Conservation (phyloP, 1,140 invertebrate genomes). For the Phymorhynchus buccinoides region DNA sequence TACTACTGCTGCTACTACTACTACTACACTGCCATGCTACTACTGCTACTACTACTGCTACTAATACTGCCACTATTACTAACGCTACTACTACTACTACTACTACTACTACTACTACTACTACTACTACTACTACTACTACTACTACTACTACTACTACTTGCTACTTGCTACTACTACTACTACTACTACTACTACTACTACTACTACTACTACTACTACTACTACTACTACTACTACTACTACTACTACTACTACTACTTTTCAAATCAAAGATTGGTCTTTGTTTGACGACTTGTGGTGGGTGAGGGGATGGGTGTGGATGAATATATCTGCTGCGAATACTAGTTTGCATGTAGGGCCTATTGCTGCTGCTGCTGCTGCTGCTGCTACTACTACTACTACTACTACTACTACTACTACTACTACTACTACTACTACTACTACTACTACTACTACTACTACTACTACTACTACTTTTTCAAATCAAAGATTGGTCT, state of each 20-base stretch:
- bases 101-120: slow-evolving; percentile 33
- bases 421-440: background rate
- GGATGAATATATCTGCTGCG: no score
- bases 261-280: no score
- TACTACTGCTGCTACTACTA: slow-evolving; percentile 28
- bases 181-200: slow-evolving; percentile 34
- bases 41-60: slow-evolving; percentile 27
- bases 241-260: slow-evolving; percentile 29
- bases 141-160: no score
- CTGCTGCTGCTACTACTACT: background rate
- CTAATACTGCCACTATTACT: background rate
- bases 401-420: background rate
- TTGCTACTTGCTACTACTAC: no score
- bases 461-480: no score
- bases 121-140: slow-evolving; percentile 33
- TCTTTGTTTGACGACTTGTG: no score
- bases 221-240: slow-evolving; percentile 29
- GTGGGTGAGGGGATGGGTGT: no score
- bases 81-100: background rate
- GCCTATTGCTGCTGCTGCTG: background rate
- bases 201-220: slow-evolving; percentile 25
- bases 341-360: no score
- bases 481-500: background rate
- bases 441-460: no score
- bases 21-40: slow-evolving; percentile 12